Percentiles rank a stretch among this genome's conserved stretches.
phyloP scores from a whole-genome alignment of 1,140 invertebrate species.

The Pseudobourletiella spinata region DNA sequence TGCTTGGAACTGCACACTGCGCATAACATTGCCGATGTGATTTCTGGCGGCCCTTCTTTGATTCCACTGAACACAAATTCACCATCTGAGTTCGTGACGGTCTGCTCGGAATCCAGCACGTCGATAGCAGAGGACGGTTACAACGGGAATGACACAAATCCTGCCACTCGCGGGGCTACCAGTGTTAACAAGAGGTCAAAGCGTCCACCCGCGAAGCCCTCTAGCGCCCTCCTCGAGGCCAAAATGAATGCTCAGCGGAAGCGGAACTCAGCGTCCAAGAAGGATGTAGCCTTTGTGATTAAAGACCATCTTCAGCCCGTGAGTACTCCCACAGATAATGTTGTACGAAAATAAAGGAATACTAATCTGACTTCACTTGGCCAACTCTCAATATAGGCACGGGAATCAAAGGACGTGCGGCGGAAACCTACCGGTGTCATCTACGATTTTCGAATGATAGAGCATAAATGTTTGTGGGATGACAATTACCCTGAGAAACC shows the following conservation, averaged over 20 bases:
- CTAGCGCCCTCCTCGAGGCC: constrained; percentile 25
- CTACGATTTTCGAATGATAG: constrained; percentile 64
- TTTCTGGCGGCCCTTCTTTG: too few species aligned
- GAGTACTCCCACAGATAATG: neutral
- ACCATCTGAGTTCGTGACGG: too few species aligned
- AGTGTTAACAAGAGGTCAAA: constrained; percentile 16
- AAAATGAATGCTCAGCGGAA: constrained; percentile 27
- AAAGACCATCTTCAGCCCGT: constrained; percentile 32
- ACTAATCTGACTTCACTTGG: neutral
- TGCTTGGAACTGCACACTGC: too few species aligned
- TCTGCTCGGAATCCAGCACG: too few species aligned
- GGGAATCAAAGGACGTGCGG: constrained; percentile 50
- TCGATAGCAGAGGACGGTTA: neutral
- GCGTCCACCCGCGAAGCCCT: constrained; percentile 10
- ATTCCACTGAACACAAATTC: too few species aligned
- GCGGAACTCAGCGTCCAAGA: neutral
- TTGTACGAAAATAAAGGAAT: neutral
- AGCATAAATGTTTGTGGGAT: constrained; percentile 77
- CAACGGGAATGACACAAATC: neutral
- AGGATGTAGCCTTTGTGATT: constrained; percentile 18
- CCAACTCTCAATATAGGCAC: constrained; percentile 44
- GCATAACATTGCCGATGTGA: too few species aligned
- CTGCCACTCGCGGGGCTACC: neutral
- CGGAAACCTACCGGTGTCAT: constrained; percentile 62
- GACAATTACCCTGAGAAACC: constrained; percentile 59